These are phyloP conservation scores for Pristionchus maxplancki DNA, from an alignment of 2,888 invertebrate genomes.

Conservation along the genomic window DNA sequence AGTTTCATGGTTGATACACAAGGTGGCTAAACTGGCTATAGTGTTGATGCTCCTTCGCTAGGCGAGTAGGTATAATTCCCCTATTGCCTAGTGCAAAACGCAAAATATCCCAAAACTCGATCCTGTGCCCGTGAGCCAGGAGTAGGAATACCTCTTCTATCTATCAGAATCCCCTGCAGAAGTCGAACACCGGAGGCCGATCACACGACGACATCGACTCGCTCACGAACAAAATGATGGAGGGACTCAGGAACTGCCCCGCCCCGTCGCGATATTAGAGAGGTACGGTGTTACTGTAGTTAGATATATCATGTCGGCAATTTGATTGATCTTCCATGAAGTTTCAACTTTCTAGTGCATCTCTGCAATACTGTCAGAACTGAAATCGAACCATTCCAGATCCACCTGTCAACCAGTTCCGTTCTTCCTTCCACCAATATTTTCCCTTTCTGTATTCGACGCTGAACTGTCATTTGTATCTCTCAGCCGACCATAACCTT, in stretches of 20 bases:
- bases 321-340: too few species aligned
- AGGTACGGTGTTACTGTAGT: background rate
- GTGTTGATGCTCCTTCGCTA: too few species aligned
- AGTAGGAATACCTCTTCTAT: too few species aligned
- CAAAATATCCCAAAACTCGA: too few species aligned
- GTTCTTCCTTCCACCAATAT: background rate
- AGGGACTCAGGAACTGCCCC: constrained; percentile 58
- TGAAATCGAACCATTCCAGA: background rate
- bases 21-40: too few species aligned
- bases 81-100: too few species aligned
- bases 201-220: constrained; percentile 70
- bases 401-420: background rate
- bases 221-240: constrained; percentile 72
- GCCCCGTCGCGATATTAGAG: constrained; percentile 46
- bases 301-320: too few species aligned
- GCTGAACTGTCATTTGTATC: constrained; percentile 32
- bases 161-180: background rate
- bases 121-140: too few species aligned
- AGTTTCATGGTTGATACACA: too few species aligned
- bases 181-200: constrained; percentile 35
- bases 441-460: constrained; percentile 32
- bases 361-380: too few species aligned
- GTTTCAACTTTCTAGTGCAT: too few species aligned
- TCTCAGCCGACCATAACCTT: background rate
- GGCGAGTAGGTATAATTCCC: too few species aligned